phyloP scores from a whole-genome alignment of 2,113 vertebrate genomes.

The Gymnorhina tibicen region DNA sequence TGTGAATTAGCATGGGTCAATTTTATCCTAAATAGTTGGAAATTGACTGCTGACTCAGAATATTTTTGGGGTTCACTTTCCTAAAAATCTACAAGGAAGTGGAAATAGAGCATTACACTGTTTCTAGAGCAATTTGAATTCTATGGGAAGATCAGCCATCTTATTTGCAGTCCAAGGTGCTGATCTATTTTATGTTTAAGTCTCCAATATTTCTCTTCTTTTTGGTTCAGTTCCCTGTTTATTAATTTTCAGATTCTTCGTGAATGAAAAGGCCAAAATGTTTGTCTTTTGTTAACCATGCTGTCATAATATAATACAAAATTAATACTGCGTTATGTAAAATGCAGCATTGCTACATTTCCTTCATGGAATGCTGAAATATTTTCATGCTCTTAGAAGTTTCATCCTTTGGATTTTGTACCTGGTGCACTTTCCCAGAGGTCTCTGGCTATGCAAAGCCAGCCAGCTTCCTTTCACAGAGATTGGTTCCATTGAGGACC shows the following conservation, averaged over 20 bases:
- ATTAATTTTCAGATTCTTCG: not conserved
- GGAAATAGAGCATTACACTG: not conserved
- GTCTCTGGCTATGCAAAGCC: not conserved
- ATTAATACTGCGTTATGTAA: not conserved
- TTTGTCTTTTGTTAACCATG: not conserved
- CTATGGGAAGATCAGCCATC: not conserved
- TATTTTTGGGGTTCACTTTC: not conserved
- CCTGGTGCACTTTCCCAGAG: not conserved
- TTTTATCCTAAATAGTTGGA: not conserved
- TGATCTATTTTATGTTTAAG: not conserved
- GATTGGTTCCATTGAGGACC: not conserved
- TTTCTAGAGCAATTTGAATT: not conserved
- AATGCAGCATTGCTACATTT: not conserved
- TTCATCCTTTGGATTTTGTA: not conserved
- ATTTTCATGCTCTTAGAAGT: not conserved
- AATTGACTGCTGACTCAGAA: not conserved
- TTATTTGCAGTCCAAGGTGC: not conserved
- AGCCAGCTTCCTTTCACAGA: not conserved
- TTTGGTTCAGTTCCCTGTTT: not conserved
- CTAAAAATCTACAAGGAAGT: not conserved
- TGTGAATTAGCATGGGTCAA: rapidly evolving
- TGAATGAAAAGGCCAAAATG: not conserved
- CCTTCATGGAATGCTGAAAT: not conserved
- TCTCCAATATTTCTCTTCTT: not conserved
- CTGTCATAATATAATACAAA: not conserved